Conservation (phyloP, 2,888 invertebrate genomes). For the Sarcophaga caerulescens region DNA sequence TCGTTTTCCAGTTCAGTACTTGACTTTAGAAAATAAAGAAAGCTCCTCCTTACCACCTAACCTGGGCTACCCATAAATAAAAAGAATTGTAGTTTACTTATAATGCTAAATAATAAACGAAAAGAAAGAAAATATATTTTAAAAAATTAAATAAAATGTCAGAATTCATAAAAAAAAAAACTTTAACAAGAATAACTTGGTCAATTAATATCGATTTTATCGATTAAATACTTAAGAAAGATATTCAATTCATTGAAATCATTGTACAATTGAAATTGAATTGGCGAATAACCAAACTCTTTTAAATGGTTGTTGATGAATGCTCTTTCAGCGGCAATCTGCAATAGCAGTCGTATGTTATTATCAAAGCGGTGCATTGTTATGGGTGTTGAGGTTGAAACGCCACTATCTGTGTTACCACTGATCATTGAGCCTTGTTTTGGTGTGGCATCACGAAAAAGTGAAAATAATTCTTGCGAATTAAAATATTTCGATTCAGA, state of each 20-base stretch:
- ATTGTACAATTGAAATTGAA: conserved; percentile 64
- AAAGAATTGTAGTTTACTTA: too few species aligned
- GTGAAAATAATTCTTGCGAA: conserved; percentile 24
- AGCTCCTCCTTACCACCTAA: too few species aligned
- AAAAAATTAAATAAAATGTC: conserved; percentile 6
- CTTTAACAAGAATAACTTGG: conserved; percentile 18
- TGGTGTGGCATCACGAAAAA: conserved; percentile 20
- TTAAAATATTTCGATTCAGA: conserved; percentile 45
- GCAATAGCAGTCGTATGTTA: conserved; percentile 38
- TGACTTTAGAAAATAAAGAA: too few species aligned
- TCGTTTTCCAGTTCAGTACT: too few species aligned
- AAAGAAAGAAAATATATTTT: not conserved
- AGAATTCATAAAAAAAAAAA: conserved; percentile 7
- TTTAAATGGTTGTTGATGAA: conserved; percentile 64
- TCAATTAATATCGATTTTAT: conserved; percentile 33
- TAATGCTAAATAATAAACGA: too few species aligned
- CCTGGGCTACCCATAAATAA: too few species aligned
- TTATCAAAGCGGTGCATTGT: not conserved
- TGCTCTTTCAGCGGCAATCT: conserved; percentile 65
- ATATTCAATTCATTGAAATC: conserved; percentile 57
- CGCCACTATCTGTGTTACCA: conserved; percentile 50
- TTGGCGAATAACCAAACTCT: conserved; percentile 58
- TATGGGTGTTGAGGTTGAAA: conserved; percentile 38
- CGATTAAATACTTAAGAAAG: conserved; percentile 63
- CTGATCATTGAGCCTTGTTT: conserved; percentile 1